Conservation (phyloP, 2,113 vertebrate genomes). For the Onychostoma macrolepis region DNA sequence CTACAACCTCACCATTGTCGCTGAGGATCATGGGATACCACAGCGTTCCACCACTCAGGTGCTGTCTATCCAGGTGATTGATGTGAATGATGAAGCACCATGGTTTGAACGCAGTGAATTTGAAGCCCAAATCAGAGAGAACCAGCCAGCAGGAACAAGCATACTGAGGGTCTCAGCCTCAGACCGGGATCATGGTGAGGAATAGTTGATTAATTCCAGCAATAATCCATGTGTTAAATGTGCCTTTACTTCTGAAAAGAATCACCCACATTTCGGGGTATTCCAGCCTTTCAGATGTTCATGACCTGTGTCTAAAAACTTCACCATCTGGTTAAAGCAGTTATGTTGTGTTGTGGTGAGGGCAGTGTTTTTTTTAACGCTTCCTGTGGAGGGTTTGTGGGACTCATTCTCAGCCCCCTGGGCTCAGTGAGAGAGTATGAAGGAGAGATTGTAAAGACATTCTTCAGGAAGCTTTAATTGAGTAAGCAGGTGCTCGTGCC, state of each 20-base stretch:
- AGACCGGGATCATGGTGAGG: constrained; percentile 88
- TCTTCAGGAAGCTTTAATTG: constrained; percentile 69
- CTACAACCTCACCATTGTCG: constrained; percentile 87
- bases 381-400: constrained; percentile 22
- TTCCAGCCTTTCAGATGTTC: constrained; percentile 11
- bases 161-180: constrained; percentile 83
- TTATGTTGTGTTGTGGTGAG: constrained; percentile 27
- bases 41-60: constrained; percentile 81
- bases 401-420: constrained; percentile 34
- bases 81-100: constrained; percentile 91
- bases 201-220: neutral
- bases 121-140: constrained; percentile 84
- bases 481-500: constrained; percentile 75
- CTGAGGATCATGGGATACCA: constrained; percentile 86
- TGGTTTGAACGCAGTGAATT: constrained; percentile 82
- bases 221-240: neutral
- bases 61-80: constrained; percentile 84
- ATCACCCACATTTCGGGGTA: neutral
- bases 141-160: constrained; percentile 81
- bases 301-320: constrained; percentile 7
- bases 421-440: constrained; percentile 47
- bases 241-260: constrained; percentile 5
- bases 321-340: constrained; percentile 43
- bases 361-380: constrained; percentile 36
- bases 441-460: constrained; percentile 54